Base-by-base conservation (phyloP, 2,888 invertebrate species). In the Xestia ashworthii region DNA sequence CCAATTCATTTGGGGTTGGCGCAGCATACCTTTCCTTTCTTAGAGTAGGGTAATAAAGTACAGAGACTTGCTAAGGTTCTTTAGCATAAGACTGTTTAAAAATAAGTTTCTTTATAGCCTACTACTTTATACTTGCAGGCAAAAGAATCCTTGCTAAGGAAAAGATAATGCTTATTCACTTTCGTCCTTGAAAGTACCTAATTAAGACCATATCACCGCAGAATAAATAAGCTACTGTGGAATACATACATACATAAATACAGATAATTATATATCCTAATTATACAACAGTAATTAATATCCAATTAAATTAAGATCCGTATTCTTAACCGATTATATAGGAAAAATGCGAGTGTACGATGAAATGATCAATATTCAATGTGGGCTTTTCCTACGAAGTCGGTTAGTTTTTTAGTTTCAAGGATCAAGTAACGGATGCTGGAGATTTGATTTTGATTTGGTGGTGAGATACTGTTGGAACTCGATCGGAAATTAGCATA, bases 371-470 rank as follows among this genome's bases (percentile, higher is more conserved):
- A 88, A 92, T 92, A 91, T 91, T 90, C 87, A 91, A 89, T 80
- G 81, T 86, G 92, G 92, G 91, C 90, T 92, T 93, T 93, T 91
- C 93, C 92, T 89, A 76, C 80, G 82, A 85, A 83, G 81, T 84
- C 67, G 11, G 72, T 72, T 58, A 70, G 81, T 88, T 90, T 90
- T 90, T 90, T 90, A 79, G 82, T 80, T 76, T 89, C 89, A 89
- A 92, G 91, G 90, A 92, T 91, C 85, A 83, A 82, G 65, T 90
- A 55, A 80, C 92, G 93, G 93, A 93, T 92, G 89, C 88, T 74
- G 53, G 62, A 74, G 55, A 74, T 80, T 82, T 64, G 68, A 76
- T 84, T 83, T 80, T 74, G 72, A 82, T 77, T 67, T 55, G 44
- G 25, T 82, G 5, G 44, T 16, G 41, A 58, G 68, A 4, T 81